A percentile compares a stretch with the other conserved stretches of the same genome.
Evolutionary conservation across 1,140 invertebrate genomes (phyloP).

Genomic region (Panulirus ornatus): DNA sequence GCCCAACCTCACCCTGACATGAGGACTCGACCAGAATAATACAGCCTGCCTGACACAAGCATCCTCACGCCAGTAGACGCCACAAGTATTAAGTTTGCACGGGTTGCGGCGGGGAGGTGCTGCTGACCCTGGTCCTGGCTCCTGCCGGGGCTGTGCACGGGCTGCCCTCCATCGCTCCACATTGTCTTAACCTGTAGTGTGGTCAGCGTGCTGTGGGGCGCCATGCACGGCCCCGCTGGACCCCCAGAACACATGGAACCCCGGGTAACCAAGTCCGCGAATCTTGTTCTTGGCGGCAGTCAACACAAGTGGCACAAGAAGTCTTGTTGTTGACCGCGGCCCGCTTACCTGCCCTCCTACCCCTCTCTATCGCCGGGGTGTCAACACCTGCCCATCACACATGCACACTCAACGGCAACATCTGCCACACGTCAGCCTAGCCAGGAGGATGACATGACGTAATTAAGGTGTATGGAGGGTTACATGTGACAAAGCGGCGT

Average conservation of each 20-base stretch:
- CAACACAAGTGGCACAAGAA: constrained; percentile 40
- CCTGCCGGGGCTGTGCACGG: too few species aligned
- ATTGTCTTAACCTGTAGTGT: too few species aligned
- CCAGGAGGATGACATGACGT: background rate
- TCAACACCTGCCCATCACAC: background rate
- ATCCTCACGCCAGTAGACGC: background rate
- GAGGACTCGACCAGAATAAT: background rate
- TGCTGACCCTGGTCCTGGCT: too few species aligned
- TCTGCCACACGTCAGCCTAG: background rate
- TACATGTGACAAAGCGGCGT: constrained; percentile 35
- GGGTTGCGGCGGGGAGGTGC: too few species aligned
- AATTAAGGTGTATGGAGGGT: background rate
- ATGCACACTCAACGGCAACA: background rate
- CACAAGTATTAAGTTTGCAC: too few species aligned
- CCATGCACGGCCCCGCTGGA: too few species aligned
- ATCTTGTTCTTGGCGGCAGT: background rate
- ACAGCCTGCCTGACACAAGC: background rate
- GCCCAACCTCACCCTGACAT: background rate
- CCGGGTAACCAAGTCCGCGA: background rate
- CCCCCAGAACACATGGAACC: too few species aligned
- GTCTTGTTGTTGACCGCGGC: constrained; percentile 14
- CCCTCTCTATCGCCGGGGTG: background rate
- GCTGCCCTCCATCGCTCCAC: too few species aligned
- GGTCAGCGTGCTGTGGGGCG: too few species aligned
- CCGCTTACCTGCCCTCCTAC: background rate